A percentile compares a stretch with the other conserved stretches of the same genome.
Conservation (phyloP, 2,888 invertebrate species). For the Papilio protenor region DNA sequence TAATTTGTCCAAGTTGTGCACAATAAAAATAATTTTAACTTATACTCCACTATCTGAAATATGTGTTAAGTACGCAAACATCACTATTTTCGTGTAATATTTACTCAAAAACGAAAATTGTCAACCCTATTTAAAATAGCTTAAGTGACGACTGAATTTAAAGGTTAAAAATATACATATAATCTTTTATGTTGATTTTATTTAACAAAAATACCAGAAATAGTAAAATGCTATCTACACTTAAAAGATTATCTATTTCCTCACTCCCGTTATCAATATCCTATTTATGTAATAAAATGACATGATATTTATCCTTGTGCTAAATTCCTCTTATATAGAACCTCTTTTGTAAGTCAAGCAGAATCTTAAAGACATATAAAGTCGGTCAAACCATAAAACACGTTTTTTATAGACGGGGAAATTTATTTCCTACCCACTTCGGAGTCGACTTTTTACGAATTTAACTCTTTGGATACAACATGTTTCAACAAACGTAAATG, state of each 20-base stretch:
- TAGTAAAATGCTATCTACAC: not conserved
- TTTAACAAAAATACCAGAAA: not conserved
- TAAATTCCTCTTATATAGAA: conserved; percentile 1
- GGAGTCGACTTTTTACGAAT: too few species aligned
- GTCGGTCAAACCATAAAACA: not conserved
- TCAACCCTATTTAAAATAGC: not conserved
- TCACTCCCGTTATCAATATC: conserved; percentile 3
- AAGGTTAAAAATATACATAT: not conserved
- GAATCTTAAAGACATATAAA: not conserved
- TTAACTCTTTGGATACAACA: too few species aligned
- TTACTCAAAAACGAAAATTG: not conserved
- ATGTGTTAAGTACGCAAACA: too few species aligned
- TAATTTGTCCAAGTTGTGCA: too few species aligned
- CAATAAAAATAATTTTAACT: too few species aligned
- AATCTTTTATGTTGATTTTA: not conserved
- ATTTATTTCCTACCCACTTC: not conserved
- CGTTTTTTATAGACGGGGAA: not conserved
- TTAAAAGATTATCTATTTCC: not conserved
- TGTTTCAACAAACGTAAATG: not conserved
- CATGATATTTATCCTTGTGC: not conserved
- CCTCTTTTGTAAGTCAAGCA: not conserved
- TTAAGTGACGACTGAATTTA: not conserved
- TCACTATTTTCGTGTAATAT: too few species aligned
- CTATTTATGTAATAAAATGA: not conserved
- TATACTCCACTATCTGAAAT: too few species aligned